Percentiles rank a stretch among this genome's conserved stretches.
Evolutionary conservation across 2,113 vertebrate species (phyloP).

Genomic region (Danionella cerebrum): DNA sequence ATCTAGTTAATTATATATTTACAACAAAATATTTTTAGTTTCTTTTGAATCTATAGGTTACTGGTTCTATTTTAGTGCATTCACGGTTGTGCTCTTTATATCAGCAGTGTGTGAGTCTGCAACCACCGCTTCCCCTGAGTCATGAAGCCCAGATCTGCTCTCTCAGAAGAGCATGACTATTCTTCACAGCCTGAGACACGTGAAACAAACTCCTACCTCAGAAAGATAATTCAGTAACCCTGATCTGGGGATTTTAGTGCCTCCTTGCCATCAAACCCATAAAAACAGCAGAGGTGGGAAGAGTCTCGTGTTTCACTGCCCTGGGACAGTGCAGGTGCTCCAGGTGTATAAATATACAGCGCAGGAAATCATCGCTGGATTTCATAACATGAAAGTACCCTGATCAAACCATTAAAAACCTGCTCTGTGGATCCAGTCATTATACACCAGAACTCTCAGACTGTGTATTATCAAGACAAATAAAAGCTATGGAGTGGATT

Average conservation of each 20-base stretch:
- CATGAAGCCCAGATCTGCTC: not conserved
- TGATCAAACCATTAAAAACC: constrained; percentile 10
- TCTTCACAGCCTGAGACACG: not conserved
- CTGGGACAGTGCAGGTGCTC: constrained; percentile 35
- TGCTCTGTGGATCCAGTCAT: not conserved
- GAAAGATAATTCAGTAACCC: constrained; percentile 15
- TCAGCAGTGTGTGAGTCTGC: not conserved
- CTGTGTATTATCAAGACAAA: not conserved
- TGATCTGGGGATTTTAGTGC: constrained; percentile 24
- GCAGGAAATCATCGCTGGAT: not conserved
- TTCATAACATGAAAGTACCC: not conserved
- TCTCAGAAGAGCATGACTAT: not conserved
- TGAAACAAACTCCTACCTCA: not conserved
- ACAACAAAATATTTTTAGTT: too few relatives aligned
- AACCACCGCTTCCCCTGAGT: not conserved
- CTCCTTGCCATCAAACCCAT: constrained; percentile 27
- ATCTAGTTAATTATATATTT: too few relatives aligned
- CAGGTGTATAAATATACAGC: constrained; percentile 36
- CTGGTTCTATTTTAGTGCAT: not conserved
- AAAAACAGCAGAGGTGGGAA: constrained; percentile 33
- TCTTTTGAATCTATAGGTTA: too few relatives aligned
- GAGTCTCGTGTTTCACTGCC: constrained; percentile 33
- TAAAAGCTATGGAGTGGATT: not conserved
- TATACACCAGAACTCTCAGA: constrained; percentile 9
- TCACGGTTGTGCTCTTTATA: not conserved